These are phyloP conservation scores for Lottia scabra DNA, from an alignment of 2,888 invertebrate genomes.

Conservation along the genomic window DNA sequence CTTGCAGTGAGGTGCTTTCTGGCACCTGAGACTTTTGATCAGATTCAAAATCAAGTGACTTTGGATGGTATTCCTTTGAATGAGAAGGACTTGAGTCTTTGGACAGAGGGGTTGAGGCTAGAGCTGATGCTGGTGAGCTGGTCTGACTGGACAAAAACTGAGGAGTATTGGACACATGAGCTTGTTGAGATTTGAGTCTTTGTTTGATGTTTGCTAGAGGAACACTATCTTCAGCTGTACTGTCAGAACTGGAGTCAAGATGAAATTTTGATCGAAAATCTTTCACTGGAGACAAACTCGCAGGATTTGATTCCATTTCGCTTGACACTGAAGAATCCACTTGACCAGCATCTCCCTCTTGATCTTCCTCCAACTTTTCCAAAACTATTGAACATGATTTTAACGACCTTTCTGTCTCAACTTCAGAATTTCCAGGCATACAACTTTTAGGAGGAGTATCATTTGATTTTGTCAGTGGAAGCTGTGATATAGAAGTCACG, in stretches of 20 bases:
- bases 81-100: too few species aligned
- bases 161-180: background rate
- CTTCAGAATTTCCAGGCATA: background rate
- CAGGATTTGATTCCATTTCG: background rate
- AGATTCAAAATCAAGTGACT: too few species aligned
- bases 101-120: too few species aligned
- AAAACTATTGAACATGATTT: conserved; percentile 34
- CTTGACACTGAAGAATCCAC: background rate
- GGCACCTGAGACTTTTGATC: too few species aligned
- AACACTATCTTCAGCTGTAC: background rate
- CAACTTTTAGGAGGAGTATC: background rate
- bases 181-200: background rate
- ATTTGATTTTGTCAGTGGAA: background rate
- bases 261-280: background rate
- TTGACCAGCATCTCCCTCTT: background rate
- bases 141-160: too few species aligned
- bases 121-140: too few species aligned
- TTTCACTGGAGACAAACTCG: background rate
- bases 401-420: conserved; percentile 13
- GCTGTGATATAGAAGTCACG: conserved; percentile 3
- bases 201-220: background rate
- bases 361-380: conserved; percentile 31
- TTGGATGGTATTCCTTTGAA: too few species aligned
- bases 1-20: too few species aligned
- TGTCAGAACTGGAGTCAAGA: background rate